Conservation (phyloP, 2,797 vertebrate genomes). For the Ateles fusciceps region DNA sequence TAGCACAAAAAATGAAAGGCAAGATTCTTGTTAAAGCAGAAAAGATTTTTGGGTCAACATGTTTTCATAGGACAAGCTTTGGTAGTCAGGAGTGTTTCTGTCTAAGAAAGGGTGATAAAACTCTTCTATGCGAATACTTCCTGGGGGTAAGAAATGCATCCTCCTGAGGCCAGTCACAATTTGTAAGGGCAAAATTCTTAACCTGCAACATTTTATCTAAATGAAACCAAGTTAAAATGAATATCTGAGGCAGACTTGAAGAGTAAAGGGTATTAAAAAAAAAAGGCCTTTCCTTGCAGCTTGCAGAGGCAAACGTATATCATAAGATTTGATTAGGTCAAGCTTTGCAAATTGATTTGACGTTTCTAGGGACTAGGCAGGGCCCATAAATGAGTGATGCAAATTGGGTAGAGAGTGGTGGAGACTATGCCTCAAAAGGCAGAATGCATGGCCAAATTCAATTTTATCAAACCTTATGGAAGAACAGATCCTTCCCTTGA, state of each 20-base stretch:
- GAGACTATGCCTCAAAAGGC: not conserved
- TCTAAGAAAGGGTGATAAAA: not conserved
- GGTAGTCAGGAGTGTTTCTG: not conserved
- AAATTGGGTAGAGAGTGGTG: not conserved
- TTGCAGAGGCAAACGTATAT: not conserved
- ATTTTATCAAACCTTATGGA: not conserved
- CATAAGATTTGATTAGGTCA: not conserved
- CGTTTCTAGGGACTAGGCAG: not conserved
- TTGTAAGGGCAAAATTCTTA: not conserved
- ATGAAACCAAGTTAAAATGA: not conserved
- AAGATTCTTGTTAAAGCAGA: slow-evolving; percentile 19
- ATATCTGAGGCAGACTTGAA: not conserved
- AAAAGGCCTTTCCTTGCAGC: not conserved
- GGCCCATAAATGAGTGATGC: not conserved
- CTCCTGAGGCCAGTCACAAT: not conserved
- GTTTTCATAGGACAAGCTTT: not conserved
- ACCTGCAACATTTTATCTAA: not conserved
- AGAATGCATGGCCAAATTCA: not conserved
- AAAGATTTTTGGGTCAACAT: not conserved
- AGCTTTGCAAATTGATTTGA: not conserved
- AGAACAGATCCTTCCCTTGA: not conserved
- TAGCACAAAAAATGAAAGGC: not conserved
- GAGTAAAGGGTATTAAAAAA: not conserved
- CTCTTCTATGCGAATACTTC: not conserved
- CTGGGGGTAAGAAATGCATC: not conserved